phyloP scores from a whole-genome alignment of 2,797 vertebrate genomes.

The Myripristis murdjan region DNA sequence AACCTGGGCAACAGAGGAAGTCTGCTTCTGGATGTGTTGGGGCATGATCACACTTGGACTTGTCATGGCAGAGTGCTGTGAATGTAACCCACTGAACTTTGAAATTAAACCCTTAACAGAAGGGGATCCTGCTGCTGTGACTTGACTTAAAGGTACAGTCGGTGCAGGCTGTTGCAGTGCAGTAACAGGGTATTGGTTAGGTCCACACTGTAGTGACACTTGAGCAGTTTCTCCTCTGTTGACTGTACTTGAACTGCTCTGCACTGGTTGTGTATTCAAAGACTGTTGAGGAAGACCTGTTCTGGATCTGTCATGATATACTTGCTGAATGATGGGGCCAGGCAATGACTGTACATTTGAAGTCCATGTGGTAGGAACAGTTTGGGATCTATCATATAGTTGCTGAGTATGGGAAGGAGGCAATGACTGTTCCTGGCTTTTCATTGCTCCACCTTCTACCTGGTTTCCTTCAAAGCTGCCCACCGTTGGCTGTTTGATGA shows the following conservation, averaged over 20 bases:
- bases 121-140: slow-evolving; percentile 28
- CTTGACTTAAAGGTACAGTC: slow-evolving; percentile 13
- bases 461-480: slow-evolving; percentile 67
- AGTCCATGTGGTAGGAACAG: background rate
- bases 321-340: slow-evolving; percentile 20
- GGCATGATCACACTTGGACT: slow-evolving; percentile 29
- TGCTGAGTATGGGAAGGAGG: background rate
- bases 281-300: slow-evolving; percentile 22
- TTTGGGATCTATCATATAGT: background rate
- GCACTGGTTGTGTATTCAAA: slow-evolving; percentile 15
- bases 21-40: slow-evolving; percentile 21
- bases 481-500: slow-evolving; percentile 82
- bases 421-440: slow-evolving; percentile 14
- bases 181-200: slow-evolving; percentile 33
- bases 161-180: slow-evolving; percentile 38
- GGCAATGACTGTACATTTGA: background rate
- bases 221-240: slow-evolving; percentile 36
- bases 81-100: slow-evolving; percentile 63
- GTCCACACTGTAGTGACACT: slow-evolving; percentile 27
- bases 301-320: slow-evolving; percentile 7
- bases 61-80: slow-evolving; percentile 37
- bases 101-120: slow-evolving; percentile 78
- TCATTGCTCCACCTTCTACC: slow-evolving; percentile 34
- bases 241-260: slow-evolving; percentile 6
- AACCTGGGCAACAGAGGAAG: slow-evolving; percentile 11